A percentile compares a stretch with the other conserved stretches of the same genome.
Evolutionary conservation across 2,888 invertebrate genomes (phyloP).

Genomic region (Luperina testacea): DNA sequence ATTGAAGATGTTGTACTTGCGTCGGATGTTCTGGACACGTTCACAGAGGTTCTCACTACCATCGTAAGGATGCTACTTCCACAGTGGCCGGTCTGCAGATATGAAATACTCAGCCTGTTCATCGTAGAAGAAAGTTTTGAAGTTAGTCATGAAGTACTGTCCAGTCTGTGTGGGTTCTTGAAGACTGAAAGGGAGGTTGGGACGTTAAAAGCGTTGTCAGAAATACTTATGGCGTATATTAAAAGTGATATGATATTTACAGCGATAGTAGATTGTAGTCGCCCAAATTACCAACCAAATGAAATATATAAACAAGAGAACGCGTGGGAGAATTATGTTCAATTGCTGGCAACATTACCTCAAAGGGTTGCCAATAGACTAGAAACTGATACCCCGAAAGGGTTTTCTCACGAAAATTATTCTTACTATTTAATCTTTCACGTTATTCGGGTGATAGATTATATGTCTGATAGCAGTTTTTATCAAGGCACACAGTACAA

Average conservation of each 20-base stretch:
- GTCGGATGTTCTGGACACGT: conserved; percentile 74
- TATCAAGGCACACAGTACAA: conserved; percentile 77
- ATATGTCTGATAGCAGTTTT: conserved; percentile 86
- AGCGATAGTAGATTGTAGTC: conserved; percentile 83
- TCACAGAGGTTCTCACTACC: conserved; percentile 87
- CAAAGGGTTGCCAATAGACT: conserved; percentile 92
- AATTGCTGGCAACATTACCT: conserved; percentile 92
- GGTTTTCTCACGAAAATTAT: conserved; percentile 90
- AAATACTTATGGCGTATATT: conserved; percentile 86
- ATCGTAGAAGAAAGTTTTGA: conserved; percentile 88
- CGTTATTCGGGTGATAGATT: conserved; percentile 91
- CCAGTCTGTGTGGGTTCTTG: conserved; percentile 85
- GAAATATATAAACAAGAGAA: conserved; percentile 65
- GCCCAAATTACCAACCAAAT: conserved; percentile 60
- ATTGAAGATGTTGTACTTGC: conserved; percentile 3
- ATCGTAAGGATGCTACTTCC: conserved; percentile 87
- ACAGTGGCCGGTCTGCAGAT: conserved; percentile 90
- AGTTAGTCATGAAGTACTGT: conserved; percentile 86
- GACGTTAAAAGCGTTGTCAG: conserved; percentile 78
- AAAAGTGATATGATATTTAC: conserved; percentile 90
- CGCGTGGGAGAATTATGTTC: conserved; percentile 90
- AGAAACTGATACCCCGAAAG: conserved; percentile 88
- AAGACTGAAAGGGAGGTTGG: conserved; percentile 78
- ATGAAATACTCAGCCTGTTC: conserved; percentile 85
- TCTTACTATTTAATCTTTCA: conserved; percentile 91